Evolutionary conservation across 2,888 invertebrate genomes (phyloP), one percentile per base, ranked within the genome.

Genomic region (Mactromeris polynyma): DNA sequence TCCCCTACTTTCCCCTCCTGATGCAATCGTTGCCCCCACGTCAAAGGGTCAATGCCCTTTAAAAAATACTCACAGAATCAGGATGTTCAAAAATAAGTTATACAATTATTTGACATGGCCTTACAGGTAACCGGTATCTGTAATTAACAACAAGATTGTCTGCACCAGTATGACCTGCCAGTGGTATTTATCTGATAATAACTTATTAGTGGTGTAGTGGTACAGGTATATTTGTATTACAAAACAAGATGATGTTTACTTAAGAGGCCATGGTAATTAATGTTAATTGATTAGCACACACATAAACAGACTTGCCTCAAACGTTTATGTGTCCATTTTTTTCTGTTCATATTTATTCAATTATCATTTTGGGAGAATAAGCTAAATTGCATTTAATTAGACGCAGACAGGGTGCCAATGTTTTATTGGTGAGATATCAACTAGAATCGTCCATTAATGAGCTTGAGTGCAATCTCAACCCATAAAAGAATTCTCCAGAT

Each of bases 141-240:
- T 73, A 73, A 73, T 73, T 73, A 73, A 19, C 36, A 73, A 73
- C 17, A 26, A 73, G 17, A 36, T 36, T 73, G 33, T 73, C 31
- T 73, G 73, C 36, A 33, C 73, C 19, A 17, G 33, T 73, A 73
- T 33, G 33, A 73, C 73, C 33, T 14, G 9, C 11, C 33, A 17
- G 36, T 36, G 73, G 36, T 73, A 73, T 36, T 73, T 73, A 73
- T 73, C 73, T 73, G 73, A 73, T 73, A 36, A 33, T 73, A 73
- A 73, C 36, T 19, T 33, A 73, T 73, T 36, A 33, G 14, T 73
- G 36, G 36, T 36, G 36, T 73, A 73, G 19, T 17, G 17, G n/a
- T 33, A 73, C 73, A 73, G 73, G 73, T 73, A 73, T 73, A 73
- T 73, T 64, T 64, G 58, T 64, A 64, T 64, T 64, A 64, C 58